These are phyloP conservation scores for Tringa solitaria DNA, from an alignment of 2,113 vertebrate species.

Conservation along the genomic window DNA sequence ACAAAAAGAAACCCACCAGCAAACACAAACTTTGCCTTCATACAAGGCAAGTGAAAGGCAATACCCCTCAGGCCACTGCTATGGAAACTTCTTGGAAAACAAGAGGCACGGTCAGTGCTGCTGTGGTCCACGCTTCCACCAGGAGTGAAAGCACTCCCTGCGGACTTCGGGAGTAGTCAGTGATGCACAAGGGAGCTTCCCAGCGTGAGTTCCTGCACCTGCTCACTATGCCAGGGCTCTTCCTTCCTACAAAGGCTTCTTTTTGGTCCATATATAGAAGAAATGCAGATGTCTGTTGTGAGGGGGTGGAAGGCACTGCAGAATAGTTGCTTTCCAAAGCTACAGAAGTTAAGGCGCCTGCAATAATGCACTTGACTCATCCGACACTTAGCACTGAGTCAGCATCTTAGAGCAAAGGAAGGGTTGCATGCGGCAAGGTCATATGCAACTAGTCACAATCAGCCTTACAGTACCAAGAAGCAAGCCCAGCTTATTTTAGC, in stretches of 20 bases:
- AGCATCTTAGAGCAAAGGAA: not conserved
- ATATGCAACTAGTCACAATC: not conserved
- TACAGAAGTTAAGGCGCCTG: not conserved
- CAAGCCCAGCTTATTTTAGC: not conserved
- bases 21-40: not conserved
- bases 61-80: not conserved
- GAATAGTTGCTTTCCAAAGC: not conserved
- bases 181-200: not conserved
- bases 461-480: not conserved
- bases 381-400: not conserved
- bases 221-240: not conserved
- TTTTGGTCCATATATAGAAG: not conserved
- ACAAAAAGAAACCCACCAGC: not conserved
- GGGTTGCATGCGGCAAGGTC: not conserved
- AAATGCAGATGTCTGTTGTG: conserved; percentile 34
- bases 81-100: not conserved
- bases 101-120: not conserved
- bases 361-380: not conserved
- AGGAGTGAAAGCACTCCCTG: not conserved
- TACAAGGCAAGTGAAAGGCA: not conserved
- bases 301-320: not conserved
- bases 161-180: accelerated
- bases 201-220: not conserved
- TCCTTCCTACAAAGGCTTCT: not conserved
- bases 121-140: not conserved